Evolutionary conservation across 2,113 vertebrate species (phyloP).

Genomic region (Ia io): DNA sequence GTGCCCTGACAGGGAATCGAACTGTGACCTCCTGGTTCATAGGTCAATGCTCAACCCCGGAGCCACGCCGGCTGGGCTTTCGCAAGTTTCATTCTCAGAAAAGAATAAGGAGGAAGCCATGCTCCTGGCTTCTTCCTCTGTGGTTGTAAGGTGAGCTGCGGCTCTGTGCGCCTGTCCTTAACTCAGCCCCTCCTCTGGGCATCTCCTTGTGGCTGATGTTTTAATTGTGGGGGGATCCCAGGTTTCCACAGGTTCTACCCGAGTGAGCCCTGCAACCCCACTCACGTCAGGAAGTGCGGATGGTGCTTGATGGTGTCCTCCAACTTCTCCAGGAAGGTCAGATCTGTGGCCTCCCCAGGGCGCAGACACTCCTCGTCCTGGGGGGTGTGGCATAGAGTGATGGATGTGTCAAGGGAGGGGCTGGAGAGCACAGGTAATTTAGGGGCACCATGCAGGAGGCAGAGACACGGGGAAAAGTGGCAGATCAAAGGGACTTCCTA

Average conservation of each 20-base stretch:
- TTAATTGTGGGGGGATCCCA: background rate
- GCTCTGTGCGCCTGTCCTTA: background rate
- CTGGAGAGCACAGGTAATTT: background rate
- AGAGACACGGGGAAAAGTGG: background rate
- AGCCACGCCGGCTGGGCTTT: background rate
- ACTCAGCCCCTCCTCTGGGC: background rate
- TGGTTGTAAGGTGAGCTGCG: fast-evolving
- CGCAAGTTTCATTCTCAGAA: conserved; percentile 30
- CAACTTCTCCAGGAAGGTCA: conserved; percentile 95
- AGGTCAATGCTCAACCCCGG: too few relatives aligned
- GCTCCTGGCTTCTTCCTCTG: background rate
- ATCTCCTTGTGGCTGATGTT: background rate
- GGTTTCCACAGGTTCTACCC: background rate
- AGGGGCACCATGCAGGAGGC: background rate
- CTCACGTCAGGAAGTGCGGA: conserved; percentile 96
- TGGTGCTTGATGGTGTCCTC: conserved; percentile 94
- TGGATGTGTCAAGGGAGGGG: background rate
- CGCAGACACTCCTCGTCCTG: conserved; percentile 98
- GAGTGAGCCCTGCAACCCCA: background rate
- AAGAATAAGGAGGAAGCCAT: background rate
- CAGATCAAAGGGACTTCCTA: background rate
- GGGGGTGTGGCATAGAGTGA: background rate
- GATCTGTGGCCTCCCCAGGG: conserved; percentile 95
- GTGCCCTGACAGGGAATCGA: too few relatives aligned
- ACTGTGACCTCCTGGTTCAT: too few relatives aligned